phyloP scores from a whole-genome alignment of 2,888 invertebrate genomes.

The Ganaspis brasiliensis region DNA sequence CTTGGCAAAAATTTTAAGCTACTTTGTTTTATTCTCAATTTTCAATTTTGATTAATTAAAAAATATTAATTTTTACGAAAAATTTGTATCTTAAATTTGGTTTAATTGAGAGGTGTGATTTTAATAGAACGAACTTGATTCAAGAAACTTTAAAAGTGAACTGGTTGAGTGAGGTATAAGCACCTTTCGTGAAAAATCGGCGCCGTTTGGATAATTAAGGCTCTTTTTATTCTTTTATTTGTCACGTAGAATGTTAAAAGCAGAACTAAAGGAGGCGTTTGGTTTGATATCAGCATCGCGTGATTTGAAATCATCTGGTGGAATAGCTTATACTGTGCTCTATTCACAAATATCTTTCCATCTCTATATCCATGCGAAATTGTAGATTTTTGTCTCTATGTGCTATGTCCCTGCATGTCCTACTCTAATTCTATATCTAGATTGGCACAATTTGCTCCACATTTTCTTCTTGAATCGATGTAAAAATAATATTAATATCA shows the following conservation, averaged over 20 bases:
- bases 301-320: conserved; percentile 69
- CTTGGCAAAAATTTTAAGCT: too few species aligned
- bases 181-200: conserved; percentile 41
- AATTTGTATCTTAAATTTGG: too few species aligned
- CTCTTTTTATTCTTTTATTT: conserved; percentile 54
- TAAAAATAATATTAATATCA: conserved; percentile 40
- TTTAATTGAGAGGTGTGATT: conserved; percentile 5
- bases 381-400: conserved; percentile 22
- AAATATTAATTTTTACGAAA: neutral
- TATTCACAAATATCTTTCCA: conserved; percentile 30
- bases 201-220: conserved; percentile 50
- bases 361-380: conserved; percentile 32
- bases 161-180: conserved; percentile 30
- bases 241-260: conserved; percentile 56
- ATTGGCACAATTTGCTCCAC: conserved; percentile 33
- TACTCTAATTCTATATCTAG: conserved; percentile 37
- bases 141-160: conserved; percentile 25
- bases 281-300: conserved; percentile 66
- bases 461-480: conserved; percentile 32
- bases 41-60: neutral
- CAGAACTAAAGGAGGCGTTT: conserved; percentile 53
- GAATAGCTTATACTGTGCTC: conserved; percentile 48
- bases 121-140: conserved; percentile 23
- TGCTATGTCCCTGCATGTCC: conserved; percentile 39
- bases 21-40: too few species aligned